These are phyloP conservation scores for Maconellicoccus hirsutus DNA, from an alignment of 1,140 invertebrate genomes.

Conservation along the genomic window DNA sequence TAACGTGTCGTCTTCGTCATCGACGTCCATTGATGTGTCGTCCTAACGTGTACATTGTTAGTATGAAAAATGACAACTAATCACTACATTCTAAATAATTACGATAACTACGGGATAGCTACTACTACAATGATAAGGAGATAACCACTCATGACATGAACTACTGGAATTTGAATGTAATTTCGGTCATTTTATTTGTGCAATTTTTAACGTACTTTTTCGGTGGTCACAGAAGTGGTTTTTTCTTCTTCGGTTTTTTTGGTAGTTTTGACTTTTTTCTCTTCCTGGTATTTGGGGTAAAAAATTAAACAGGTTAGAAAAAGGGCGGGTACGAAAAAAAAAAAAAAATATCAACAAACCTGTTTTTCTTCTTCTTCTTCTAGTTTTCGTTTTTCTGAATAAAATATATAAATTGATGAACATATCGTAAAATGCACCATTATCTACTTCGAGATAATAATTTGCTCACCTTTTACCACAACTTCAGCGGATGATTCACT, in stretches of 20 bases:
- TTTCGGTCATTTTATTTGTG: no score
- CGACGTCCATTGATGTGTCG: neutral
- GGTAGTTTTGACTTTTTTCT: neutral
- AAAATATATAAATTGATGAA: no score
- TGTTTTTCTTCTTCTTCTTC: neutral
- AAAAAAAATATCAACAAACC: neutral
- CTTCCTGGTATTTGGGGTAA: neutral
- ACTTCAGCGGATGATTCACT: constrained; percentile 67
- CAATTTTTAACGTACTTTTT: neutral
- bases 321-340: no score
- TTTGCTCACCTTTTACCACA: constrained; percentile 46
- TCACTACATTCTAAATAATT: no score
- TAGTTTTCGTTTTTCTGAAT: neutral
- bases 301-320: no score
- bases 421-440: neutral
- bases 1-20: neutral
- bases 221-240: neutral
- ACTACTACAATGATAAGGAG: no score
- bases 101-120: no score
- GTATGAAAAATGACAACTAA: neutral
- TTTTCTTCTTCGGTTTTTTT: neutral
- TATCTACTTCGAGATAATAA: neutral
- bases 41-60: constrained; percentile 2
- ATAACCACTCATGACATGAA: no score
- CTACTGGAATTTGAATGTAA: no score